These are phyloP conservation scores for Syngnathus acus DNA, from an alignment of 2,797 vertebrate genomes.

Conservation along the genomic window DNA sequence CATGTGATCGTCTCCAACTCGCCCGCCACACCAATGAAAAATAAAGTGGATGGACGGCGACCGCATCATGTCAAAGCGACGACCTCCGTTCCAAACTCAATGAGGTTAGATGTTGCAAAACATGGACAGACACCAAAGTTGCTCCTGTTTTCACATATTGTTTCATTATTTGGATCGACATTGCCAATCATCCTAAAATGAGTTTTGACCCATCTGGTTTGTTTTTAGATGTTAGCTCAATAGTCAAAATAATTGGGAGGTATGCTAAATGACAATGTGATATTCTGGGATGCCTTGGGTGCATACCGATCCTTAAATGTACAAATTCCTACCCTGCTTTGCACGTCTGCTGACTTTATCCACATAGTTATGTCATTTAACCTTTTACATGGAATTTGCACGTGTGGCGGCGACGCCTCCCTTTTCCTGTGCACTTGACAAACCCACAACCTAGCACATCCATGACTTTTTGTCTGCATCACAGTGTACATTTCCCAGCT, in stretches of 20 bases:
- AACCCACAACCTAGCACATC: neutral
- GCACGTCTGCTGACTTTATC: neutral
- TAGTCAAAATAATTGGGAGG: neutral
- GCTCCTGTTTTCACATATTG: neutral
- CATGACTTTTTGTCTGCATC: slow-evolving; percentile 12
- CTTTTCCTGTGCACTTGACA: slow-evolving; percentile 9
- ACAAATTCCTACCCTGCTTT: neutral
- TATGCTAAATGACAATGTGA: neutral
- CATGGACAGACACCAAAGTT: slow-evolving; percentile 7
- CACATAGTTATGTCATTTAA: slow-evolving; percentile 8
- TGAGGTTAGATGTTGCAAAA: neutral
- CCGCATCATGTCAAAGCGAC: no score
- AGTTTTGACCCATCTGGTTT: neutral
- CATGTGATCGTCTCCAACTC: no score
- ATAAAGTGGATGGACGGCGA: neutral
- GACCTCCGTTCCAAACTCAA: no score
- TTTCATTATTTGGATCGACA: slow-evolving; percentile 21
- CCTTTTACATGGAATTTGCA: slow-evolving; percentile 5
- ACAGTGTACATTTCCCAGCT: slow-evolving; percentile 56
- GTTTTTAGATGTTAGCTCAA: neutral
- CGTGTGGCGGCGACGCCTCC: slow-evolving; percentile 1
- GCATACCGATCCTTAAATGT: neutral
- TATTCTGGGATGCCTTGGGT: neutral
- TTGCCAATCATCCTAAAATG: neutral
- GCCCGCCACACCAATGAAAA: neutral